Percentiles rank a stretch among this genome's conserved stretches.
Evolutionary conservation across 2,888 invertebrate genomes (phyloP).

Genomic region (Invenusta paracnida): DNA sequence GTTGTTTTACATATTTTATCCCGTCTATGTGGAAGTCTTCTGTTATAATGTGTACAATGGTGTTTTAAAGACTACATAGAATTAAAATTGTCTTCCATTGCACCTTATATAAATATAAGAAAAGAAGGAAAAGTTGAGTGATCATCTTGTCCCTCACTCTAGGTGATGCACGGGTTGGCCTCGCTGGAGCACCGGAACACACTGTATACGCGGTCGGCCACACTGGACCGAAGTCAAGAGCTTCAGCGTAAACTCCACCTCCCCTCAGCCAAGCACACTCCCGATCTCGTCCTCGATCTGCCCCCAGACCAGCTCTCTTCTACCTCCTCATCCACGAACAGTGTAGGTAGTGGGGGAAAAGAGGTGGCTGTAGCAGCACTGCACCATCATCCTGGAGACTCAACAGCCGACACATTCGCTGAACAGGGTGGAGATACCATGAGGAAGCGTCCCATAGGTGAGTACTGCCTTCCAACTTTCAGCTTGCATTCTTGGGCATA

Average conservation of each 20-base stretch:
- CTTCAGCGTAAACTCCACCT: slow-evolving; percentile 34
- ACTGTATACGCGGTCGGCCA: background rate
- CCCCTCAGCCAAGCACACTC: slow-evolving; percentile 59
- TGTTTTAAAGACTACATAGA: too few species aligned
- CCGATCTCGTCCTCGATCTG: slow-evolving; percentile 59
- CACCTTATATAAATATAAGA: too few species aligned
- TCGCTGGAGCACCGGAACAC: slow-evolving; percentile 30
- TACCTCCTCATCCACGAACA: background rate
- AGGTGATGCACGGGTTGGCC: slow-evolving; percentile 36
- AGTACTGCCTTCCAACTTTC: too few species aligned
- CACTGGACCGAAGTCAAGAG: slow-evolving; percentile 8
- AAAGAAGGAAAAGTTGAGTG: too few species aligned
- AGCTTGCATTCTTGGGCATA: too few species aligned
- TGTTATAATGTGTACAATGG: too few species aligned
- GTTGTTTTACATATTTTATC: too few species aligned
- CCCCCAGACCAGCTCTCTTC: slow-evolving; percentile 47
- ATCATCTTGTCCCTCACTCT: too few species aligned
- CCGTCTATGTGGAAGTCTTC: too few species aligned
- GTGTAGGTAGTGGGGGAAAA: background rate
- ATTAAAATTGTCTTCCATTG: too few species aligned
- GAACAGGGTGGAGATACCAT: slow-evolving; percentile 34
- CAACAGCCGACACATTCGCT: slow-evolving; percentile 36
- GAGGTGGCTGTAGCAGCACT: background rate
- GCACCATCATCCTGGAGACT: background rate
- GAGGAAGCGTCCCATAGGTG: slow-evolving; percentile 19